These are phyloP conservation scores for Lasioglossum figueresi DNA, from an alignment of 2,888 invertebrate genomes.

Conservation along the genomic window DNA sequence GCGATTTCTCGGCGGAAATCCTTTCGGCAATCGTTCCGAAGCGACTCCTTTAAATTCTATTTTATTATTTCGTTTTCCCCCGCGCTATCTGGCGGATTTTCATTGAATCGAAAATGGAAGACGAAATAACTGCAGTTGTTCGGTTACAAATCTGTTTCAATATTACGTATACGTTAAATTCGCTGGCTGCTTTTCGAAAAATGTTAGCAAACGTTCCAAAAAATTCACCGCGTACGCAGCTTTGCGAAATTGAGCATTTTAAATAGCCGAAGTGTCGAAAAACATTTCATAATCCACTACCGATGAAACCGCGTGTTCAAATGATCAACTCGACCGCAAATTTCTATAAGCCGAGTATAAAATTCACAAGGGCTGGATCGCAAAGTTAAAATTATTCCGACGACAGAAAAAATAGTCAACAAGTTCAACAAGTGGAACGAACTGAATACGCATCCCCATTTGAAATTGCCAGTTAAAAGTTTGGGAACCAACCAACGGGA, in stretches of 20 bases:
- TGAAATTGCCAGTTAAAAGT: conserved; percentile 22
- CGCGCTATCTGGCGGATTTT: too few species aligned
- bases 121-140: too few species aligned
- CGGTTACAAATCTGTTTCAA: background rate
- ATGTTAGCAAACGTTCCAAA: too few species aligned
- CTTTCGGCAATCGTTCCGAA: background rate
- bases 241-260: background rate
- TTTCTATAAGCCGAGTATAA: background rate
- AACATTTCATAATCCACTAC: background rate
- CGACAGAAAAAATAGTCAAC: background rate
- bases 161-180: background rate
- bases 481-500: conserved; percentile 4
- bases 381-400: background rate
- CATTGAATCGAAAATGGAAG: too few species aligned
- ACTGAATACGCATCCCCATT: background rate
- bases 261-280: background rate
- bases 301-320: background rate
- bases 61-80: background rate
- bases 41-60: background rate
- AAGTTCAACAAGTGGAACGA: background rate
- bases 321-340: background rate
- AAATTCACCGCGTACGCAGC: too few species aligned
- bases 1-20: background rate
- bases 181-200: too few species aligned
- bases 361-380: background rate